Evolutionary conservation across 1,140 invertebrate genomes (phyloP).

Genomic region (Heliconius congener): DNA sequence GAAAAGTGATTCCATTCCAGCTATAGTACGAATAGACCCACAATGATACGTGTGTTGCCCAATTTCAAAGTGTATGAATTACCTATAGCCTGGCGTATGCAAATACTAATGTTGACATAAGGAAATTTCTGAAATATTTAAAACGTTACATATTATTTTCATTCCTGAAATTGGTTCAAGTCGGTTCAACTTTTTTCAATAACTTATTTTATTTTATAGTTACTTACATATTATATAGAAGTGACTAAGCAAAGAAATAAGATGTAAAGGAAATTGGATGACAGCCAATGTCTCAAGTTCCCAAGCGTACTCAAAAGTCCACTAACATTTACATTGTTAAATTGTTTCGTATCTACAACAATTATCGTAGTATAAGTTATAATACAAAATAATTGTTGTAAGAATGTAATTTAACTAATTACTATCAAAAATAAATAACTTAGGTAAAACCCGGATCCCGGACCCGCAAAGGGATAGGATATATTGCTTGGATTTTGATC

Average conservation of each 20-base stretch:
- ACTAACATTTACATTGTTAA: neutral
- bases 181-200: no score
- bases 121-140: neutral
- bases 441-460: no score
- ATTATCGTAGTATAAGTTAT: neutral
- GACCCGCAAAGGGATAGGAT: no score
- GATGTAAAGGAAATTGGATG: slow-evolving; percentile 72
- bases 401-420: neutral
- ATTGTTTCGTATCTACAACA: neutral
- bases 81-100: neutral
- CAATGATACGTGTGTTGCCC: slow-evolving; percentile 35
- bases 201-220: no score
- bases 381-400: neutral
- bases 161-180: neutral
- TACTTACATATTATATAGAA: no score
- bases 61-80: slow-evolving; percentile 31
- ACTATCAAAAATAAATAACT: neutral
- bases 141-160: neutral
- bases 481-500: no score
- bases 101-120: neutral
- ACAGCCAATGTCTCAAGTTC: slow-evolving; percentile 72
- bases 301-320: slow-evolving; percentile 32
- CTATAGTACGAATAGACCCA: slow-evolving; percentile 41
- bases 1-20: slow-evolving; percentile 68
- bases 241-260: neutral